Base-by-base conservation (phyloP, 2,113 vertebrate genomes). In the Picathartes gymnocephalus region DNA sequence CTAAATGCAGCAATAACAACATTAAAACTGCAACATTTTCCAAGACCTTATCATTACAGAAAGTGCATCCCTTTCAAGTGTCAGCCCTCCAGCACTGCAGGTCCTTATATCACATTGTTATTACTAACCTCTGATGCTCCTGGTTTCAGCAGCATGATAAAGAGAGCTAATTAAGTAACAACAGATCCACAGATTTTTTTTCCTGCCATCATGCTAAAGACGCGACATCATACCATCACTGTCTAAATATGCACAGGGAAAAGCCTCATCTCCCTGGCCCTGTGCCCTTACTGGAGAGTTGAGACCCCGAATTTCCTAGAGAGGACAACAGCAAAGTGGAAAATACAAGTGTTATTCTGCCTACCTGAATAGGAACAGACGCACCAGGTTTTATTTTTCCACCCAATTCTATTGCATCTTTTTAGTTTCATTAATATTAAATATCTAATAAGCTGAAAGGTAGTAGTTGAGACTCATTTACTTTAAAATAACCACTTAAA, bases 11-110 rank as follows among this genome's bases (percentile, higher is more conserved):
- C 53, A 86, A 40, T 80, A 94, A 83, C 47, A 64, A 72, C 56
- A 78, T 81, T 92, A 93, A 90, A 88, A 78, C 56, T 45, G 53
- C 80, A 90, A 78, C 60, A 50, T 60, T 88, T 95, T 91, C 73
- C 86, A 90, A 90, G 69, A 65, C 71, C 48, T 87, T 69, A 81
- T 64, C 58, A 62, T 88, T 93, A 88, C 9, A 95, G 80, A 88
- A 81, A 92, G 53, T 11, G 25, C 65, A 88, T 84, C 58, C 53
- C 65, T 95, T 92, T 84, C 53, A 92, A 93, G 69, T 45, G 62
- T 23, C 35, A 90, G 61, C 62, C 91, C 88, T 92, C 51, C 57
- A 86, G 88, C 72, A 39, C 56, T 64, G 44, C 57, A 56, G 64
- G 79, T 64, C 80, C 80, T 90, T 83, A 14, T 24, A 93, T 69